Evolutionary conservation across 2,888 invertebrate genomes (phyloP), one percentile per base, ranked within the genome.

Genomic region (Erebia aethiops): DNA sequence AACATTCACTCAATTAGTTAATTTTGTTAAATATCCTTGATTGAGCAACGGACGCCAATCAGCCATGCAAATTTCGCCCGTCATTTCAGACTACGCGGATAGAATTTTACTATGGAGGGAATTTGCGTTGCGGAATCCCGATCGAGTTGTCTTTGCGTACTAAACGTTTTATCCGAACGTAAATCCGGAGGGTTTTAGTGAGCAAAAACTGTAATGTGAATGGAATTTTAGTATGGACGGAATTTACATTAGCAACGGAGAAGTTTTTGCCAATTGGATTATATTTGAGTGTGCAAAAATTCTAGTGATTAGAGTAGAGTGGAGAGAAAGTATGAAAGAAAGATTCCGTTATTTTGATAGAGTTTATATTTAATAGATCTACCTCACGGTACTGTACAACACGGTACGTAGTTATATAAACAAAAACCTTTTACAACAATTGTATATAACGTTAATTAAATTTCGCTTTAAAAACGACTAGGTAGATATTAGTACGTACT

Each of bases 21-120:
- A 92, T 93, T 92, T 89, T 86, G 92, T 92, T 93, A 92, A 93
- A 91, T 90, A 91, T 88, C 91, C 92, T 90, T 92, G 92, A 93
- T 93, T 93, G 92, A 91, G 88, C 91, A 90, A 81, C 91, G 90
- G 90, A 84, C 91, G 87, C 92, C 92, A 93, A 93, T 93, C 92
- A 93, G 87, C 88, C 90, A 93, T 92, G 92, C 91, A 92, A 93
- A 92, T 93, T 88, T 84, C 80, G 71, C 74, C 71, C 76, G 77
- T 79, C 79, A 77, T 78, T 79, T 76, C 77, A 76, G 77, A 77
- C 77, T 71, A 75, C 75, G 71, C 72, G 74, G 74, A 76, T 76
- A 66, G 76, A 77, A 78, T 79, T 79, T 77, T 72, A 65, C 73
- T 74, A 73, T 74, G 70, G 54, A 58, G 57, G 60, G 43, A 57